Conservation (phyloP, 2,888 invertebrate genomes). For the Yponomeuta sedellus region DNA sequence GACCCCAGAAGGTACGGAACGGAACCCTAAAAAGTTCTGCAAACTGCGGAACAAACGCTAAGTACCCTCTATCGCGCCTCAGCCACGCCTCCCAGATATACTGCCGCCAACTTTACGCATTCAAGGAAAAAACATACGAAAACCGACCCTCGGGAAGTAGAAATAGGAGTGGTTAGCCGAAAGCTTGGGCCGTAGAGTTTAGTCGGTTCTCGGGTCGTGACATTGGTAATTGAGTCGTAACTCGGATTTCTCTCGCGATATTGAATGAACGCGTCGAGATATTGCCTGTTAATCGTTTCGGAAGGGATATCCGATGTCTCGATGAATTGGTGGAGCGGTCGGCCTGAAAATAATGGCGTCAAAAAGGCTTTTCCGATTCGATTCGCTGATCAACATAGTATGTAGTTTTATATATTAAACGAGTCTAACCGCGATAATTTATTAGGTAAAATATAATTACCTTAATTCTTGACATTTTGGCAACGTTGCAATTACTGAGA, state of each 20-base stretch:
- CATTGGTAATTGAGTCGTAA: slow-evolving; percentile 12
- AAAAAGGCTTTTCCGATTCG: background rate
- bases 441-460: too few relatives aligned
- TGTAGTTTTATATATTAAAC: too few relatives aligned
- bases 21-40: background rate
- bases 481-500: too few relatives aligned
- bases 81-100: background rate
- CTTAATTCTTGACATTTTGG: too few relatives aligned
- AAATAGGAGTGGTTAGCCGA: background rate
- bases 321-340: background rate
- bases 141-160: background rate
- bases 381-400: background rate
- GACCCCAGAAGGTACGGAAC: too few relatives aligned
- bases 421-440: too few relatives aligned
- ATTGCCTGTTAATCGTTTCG: background rate
- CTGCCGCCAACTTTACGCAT: background rate
- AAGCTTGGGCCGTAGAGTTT: background rate
- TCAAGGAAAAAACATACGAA: background rate
- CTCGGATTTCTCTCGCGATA: slow-evolving; percentile 4
- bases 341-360: background rate
- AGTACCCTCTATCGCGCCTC: slow-evolving; percentile 8
- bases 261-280: slow-evolving; percentile 1
- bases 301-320: background rate
- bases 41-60: slow-evolving; percentile 2
- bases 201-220: background rate